Conservation (phyloP, 2,797 vertebrate species). For the Otolemur crassicaudatus region DNA sequence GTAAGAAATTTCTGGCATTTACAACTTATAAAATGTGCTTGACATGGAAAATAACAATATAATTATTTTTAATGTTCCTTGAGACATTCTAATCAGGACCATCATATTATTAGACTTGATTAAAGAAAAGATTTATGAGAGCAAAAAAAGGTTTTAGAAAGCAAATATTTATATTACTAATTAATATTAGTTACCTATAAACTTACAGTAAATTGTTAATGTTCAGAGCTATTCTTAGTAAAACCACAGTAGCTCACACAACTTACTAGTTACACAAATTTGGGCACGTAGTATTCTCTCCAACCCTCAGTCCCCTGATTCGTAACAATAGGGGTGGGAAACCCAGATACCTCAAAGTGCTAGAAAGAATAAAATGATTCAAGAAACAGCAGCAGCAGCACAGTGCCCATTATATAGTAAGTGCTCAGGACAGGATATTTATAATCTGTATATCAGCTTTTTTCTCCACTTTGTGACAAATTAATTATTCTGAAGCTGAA, state of each 20-base stretch:
- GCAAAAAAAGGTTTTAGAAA: neutral
- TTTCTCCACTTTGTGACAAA: neutral
- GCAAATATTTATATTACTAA: neutral
- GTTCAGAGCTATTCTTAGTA: neutral
- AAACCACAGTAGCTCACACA: neutral
- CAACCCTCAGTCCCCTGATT: neutral
- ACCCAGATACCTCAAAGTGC: neutral
- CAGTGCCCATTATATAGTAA: neutral
- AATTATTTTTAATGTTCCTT: neutral
- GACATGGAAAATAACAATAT: neutral
- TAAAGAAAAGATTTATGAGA: slow-evolving; percentile 15
- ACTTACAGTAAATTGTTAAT: neutral
- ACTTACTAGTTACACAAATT: neutral
- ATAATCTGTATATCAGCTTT: neutral
- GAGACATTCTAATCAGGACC: neutral
- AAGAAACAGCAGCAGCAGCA: neutral
- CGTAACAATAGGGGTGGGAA: neutral
- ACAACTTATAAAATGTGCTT: neutral
- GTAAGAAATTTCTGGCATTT: neutral
- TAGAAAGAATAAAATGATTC: neutral
- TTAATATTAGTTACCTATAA: neutral
- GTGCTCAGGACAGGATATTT: neutral
- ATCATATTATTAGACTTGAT: neutral
- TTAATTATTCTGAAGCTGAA: neutral
- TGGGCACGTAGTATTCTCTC: neutral